These are phyloP conservation scores for Pherbina coryleti DNA, from an alignment of 2,888 invertebrate genomes.

Conservation along the genomic window DNA sequence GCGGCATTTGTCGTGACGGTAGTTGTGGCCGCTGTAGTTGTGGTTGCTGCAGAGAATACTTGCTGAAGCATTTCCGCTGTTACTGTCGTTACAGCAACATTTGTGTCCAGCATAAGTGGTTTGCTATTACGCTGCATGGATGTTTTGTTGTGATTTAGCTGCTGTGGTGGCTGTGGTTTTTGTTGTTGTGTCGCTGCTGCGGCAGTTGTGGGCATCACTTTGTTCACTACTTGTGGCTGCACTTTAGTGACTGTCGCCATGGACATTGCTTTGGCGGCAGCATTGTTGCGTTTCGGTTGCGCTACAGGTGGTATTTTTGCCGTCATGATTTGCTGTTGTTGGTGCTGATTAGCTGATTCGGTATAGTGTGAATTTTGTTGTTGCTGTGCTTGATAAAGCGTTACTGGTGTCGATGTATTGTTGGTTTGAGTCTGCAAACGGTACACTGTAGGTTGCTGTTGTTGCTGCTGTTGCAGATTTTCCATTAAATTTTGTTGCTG, in stretches of 20 bases:
- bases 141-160: slow-evolving; percentile 8
- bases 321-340: slow-evolving; percentile 46
- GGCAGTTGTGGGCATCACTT: slow-evolving; percentile 61
- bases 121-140: slow-evolving; percentile 23
- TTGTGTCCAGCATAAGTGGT: slow-evolving; percentile 8
- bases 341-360: slow-evolving; percentile 35
- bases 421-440: slow-evolving; percentile 49
- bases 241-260: slow-evolving; percentile 57
- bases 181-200: slow-evolving; percentile 40
- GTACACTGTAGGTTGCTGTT: slow-evolving; percentile 53
- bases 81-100: slow-evolving; percentile 45
- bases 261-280: slow-evolving; percentile 47
- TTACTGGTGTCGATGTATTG: slow-evolving; percentile 42
- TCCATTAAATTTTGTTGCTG: slow-evolving; percentile 40
- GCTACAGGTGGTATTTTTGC: slow-evolving; percentile 52
- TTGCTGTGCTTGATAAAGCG: slow-evolving; percentile 26
- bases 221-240: slow-evolving; percentile 62
- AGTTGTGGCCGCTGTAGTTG: slow-evolving; percentile 18
- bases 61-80: slow-evolving; percentile 43
- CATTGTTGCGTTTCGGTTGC: slow-evolving; percentile 55
- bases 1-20: slow-evolving; percentile 40
- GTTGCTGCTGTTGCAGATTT: slow-evolving; percentile 47
- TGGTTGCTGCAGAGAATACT: slow-evolving; percentile 45
- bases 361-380: slow-evolving; percentile 47
- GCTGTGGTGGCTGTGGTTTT: slow-evolving; percentile 49